Evolutionary conservation across 2,888 invertebrate genomes (phyloP).

Genomic region (Gymnoscelis rufifasciata): DNA sequence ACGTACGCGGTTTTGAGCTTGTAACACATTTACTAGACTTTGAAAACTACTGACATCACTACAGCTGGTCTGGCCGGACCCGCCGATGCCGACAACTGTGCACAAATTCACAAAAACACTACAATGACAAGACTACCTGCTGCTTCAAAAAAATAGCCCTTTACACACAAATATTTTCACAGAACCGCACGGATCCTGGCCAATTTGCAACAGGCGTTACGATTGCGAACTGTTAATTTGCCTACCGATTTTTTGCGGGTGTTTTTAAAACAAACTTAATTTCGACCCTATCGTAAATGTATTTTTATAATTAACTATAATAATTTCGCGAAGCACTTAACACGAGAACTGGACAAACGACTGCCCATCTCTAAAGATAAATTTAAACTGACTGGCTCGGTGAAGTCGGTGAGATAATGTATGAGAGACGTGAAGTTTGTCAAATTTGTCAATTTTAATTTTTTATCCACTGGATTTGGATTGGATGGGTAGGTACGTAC

Average conservation of each 20-base stretch:
- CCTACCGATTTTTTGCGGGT: no score
- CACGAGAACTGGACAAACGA: not conserved
- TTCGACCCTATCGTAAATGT: no score
- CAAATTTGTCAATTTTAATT: no score
- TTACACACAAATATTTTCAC: conserved; percentile 3
- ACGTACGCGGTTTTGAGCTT: conserved; percentile 12
- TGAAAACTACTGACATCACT: conserved; percentile 13
- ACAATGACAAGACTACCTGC: conserved; percentile 21
- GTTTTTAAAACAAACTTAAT: no score
- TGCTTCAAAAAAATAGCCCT: conserved; percentile 10
- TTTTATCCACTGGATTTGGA: no score
- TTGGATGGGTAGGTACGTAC: no score
- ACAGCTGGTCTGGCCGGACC: conserved; percentile 12
- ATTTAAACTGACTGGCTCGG: not conserved
- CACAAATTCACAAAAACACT: conserved; percentile 15
- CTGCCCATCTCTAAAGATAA: not conserved
- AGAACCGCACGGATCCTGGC: not conserved
- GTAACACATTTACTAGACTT: conserved; percentile 8
- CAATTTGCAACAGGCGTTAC: no score
- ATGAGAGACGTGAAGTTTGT: no score
- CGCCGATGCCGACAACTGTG: not conserved
- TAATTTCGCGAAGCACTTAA: no score
- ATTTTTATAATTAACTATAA: no score
- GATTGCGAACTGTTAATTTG: no score
- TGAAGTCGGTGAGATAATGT: no score